Conservation (phyloP, 2,113 vertebrate species). For the Toxotes jaculatrix region DNA sequence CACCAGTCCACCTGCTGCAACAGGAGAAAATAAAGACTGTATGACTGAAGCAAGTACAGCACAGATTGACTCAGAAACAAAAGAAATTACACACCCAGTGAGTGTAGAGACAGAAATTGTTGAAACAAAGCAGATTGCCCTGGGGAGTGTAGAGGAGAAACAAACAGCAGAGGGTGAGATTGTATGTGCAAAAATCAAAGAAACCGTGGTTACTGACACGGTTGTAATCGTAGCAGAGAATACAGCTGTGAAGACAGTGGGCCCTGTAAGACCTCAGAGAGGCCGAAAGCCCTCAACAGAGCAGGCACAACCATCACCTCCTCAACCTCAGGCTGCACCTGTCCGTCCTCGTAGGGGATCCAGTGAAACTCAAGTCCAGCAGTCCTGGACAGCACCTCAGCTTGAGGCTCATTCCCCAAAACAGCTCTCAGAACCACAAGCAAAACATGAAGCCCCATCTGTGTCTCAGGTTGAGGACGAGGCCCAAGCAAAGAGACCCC, state of each 20-base stretch:
- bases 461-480: conserved; percentile 43
- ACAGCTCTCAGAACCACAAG: conserved; percentile 45
- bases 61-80: conserved; percentile 46
- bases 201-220: conserved; percentile 37
- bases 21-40: conserved; percentile 13
- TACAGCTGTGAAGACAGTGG: conserved; percentile 45
- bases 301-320: conserved; percentile 47
- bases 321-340: conserved; percentile 61
- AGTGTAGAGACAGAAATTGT: conserved; percentile 26
- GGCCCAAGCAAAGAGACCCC: conserved; percentile 23
- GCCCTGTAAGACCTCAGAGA: conserved; percentile 77
- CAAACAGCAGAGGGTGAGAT: conserved; percentile 38
- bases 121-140: conserved; percentile 14
- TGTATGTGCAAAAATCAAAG: conserved; percentile 50
- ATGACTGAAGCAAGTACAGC: background rate
- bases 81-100: conserved; percentile 24
- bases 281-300: conserved; percentile 66
- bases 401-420: conserved; percentile 20
- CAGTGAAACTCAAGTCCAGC: conserved; percentile 63
- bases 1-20: background rate
- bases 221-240: conserved; percentile 34
- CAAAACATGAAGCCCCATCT: conserved; percentile 35
- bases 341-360: conserved; percentile 57
- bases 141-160: conserved; percentile 44
- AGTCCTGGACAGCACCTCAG: conserved; percentile 31